phyloP scores from a whole-genome alignment of 1,140 invertebrate genomes.

The Drosophila eugracilis region DNA sequence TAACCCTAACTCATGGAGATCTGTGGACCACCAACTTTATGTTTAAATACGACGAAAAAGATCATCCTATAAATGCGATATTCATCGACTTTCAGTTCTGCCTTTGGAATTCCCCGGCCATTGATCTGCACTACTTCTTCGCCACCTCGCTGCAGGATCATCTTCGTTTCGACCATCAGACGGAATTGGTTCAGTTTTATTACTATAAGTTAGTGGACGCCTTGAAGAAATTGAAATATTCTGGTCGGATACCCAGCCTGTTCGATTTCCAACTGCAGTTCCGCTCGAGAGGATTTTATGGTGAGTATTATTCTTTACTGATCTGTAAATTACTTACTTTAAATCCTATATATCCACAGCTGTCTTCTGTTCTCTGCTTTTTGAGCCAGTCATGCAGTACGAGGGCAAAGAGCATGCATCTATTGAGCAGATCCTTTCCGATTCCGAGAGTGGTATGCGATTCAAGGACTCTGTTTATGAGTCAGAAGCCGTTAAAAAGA shows the following conservation, averaged over 20 bases:
- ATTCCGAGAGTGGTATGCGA: slow-evolving; percentile 26
- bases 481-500: slow-evolving; percentile 32
- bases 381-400: slow-evolving; percentile 59
- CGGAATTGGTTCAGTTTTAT: slow-evolving; percentile 70
- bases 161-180: slow-evolving; percentile 26
- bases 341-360: background rate
- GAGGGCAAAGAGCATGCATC: slow-evolving; percentile 65
- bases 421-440: slow-evolving; percentile 36
- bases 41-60: slow-evolving; percentile 86
- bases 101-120: slow-evolving; percentile 70
- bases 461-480: slow-evolving; percentile 49
- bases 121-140: slow-evolving; percentile 77
- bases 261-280: slow-evolving; percentile 65
- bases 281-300: slow-evolving; percentile 49
- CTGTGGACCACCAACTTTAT: slow-evolving; percentile 89
- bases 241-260: slow-evolving; percentile 56
- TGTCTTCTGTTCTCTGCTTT: slow-evolving; percentile 45
- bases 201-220: slow-evolving; percentile 53
- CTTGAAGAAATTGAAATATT: slow-evolving; percentile 49
- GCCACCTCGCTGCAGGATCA: slow-evolving; percentile 50
- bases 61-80: slow-evolving; percentile 53
- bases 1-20: slow-evolving; percentile 88
- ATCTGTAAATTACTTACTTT: background rate
- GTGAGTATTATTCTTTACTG: slow-evolving; percentile 35
- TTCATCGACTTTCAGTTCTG: slow-evolving; percentile 81